Evolutionary conservation across 2,888 invertebrate genomes (phyloP).

Genomic region (Cryptocheilus praepositus): DNA sequence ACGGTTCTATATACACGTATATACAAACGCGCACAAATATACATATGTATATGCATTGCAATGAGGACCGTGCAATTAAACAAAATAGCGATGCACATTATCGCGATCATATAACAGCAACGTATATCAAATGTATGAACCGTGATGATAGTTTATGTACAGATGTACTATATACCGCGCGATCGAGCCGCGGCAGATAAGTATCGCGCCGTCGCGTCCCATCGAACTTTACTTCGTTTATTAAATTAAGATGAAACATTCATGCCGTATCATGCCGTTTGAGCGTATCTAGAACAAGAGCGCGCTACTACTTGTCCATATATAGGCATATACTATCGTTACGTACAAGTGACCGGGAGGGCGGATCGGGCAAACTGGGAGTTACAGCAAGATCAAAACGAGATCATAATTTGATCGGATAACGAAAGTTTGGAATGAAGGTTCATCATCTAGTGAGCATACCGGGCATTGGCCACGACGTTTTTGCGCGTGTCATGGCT

Average conservation of each 20-base stretch:
- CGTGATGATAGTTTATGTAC: no score
- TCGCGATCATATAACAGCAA: not conserved
- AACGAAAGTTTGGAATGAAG: not conserved
- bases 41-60: not conserved
- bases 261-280: constrained; percentile 7
- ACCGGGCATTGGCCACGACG: not conserved
- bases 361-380: not conserved
- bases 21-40: not conserved
- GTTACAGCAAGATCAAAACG: not conserved
- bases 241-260: not conserved
- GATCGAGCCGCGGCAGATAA: no score
- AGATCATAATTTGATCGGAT: not conserved
- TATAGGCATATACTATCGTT: not conserved
- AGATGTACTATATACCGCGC: no score
- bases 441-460: not conserved
- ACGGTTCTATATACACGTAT: not conserved
- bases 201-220: no score
- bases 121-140: not conserved
- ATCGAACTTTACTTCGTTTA: no score
- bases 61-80: not conserved
- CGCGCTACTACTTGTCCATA: not conserved
- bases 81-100: not conserved
- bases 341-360: no score
- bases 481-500: not conserved
- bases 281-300: constrained; percentile 1